Percentiles rank a stretch among this genome's conserved stretches.
Evolutionary conservation across 2,797 vertebrate genomes (phyloP).

Genomic region (Distichodus sexfasciatus): DNA sequence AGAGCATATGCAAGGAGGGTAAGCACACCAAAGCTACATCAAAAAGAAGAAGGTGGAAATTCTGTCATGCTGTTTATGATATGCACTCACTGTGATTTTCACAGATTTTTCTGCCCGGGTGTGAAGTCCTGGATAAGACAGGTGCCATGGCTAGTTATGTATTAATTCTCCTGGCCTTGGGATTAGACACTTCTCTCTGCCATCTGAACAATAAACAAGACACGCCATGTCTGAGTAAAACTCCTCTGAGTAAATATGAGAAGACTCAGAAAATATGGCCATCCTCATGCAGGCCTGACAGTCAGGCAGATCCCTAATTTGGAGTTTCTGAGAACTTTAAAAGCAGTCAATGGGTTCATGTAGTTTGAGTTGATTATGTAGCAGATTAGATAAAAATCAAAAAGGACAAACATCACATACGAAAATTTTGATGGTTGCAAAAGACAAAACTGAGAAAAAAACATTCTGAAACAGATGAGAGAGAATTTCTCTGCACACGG

Average conservation of each 20-base stretch:
- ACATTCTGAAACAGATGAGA: too few relatives aligned
- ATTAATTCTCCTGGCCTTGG: conserved; percentile 43
- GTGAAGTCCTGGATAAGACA: conserved; percentile 50
- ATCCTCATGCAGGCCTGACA: conserved; percentile 29
- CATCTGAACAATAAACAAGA: conserved; percentile 52
- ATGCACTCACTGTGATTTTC: conserved; percentile 31
- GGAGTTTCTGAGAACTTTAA: conserved; percentile 17
- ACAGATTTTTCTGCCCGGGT: conserved; percentile 21
- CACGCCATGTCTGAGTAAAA: conserved; percentile 41
- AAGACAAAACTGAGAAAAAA: too few relatives aligned
- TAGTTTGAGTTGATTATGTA: conserved; percentile 17
- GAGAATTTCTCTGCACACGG: neutral
- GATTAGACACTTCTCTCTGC: conserved; percentile 37
- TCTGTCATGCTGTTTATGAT: conserved; percentile 44
- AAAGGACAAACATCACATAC: conserved; percentile 24
- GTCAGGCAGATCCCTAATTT: conserved; percentile 16
- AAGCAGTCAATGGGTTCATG: neutral
- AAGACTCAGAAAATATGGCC: conserved; percentile 42
- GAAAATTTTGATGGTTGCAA: conserved; percentile 1
- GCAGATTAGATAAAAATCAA: conserved; percentile 36
- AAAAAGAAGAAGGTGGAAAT: conserved; percentile 37
- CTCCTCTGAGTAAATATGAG: conserved; percentile 46
- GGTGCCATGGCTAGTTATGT: conserved; percentile 37
- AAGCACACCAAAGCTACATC: conserved; percentile 36
- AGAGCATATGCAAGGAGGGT: conserved; percentile 6